These are phyloP conservation scores for Tuberolachnus salignus DNA, from an alignment of 2,888 invertebrate species.

Conservation along the genomic window DNA sequence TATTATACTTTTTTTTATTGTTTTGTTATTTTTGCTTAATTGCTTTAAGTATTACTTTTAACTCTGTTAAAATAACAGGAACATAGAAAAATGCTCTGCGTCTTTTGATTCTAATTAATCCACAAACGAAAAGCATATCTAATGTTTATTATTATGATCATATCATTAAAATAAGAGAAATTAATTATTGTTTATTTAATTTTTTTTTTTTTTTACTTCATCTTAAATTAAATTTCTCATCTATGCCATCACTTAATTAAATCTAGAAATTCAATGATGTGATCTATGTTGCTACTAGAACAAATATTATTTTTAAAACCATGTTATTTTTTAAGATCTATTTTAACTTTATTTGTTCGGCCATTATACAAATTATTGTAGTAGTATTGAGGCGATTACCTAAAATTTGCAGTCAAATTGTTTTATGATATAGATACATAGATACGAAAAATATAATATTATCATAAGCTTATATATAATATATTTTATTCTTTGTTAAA, in stretches of 20 bases:
- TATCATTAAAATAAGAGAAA: constrained; percentile 48
- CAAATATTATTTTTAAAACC: neutral
- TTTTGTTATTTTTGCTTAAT: constrained; percentile 19
- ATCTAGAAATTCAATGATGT: constrained; percentile 1
- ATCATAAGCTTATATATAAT: neutral
- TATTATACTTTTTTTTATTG: constrained; percentile 1
- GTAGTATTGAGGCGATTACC: constrained; percentile 16
- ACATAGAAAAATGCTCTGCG: neutral
- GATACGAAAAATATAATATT: neutral
- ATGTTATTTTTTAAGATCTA: neutral
- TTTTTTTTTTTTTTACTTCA: neutral
- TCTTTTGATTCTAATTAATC: neutral
- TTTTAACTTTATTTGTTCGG: constrained; percentile 16
- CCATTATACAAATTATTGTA: constrained; percentile 19
- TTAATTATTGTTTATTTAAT: neutral
- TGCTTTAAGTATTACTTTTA: constrained; percentile 20
- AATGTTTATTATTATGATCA: constrained; percentile 35
- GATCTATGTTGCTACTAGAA: constrained; percentile 18
- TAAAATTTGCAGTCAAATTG: constrained; percentile 5
- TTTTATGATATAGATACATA: constrained; percentile 18
- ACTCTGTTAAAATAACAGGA: neutral
- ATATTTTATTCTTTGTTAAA: constrained; percentile 28
- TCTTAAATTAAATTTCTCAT: constrained; percentile 17
- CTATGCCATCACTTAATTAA: neutral
- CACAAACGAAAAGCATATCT: constrained; percentile 27